Percentiles rank a stretch among this genome's conserved stretches.
These are phyloP conservation scores for Dendronephthya gigantea DNA, from an alignment of 64 coral and sea anemone genomes.

Conservation along the genomic window DNA sequence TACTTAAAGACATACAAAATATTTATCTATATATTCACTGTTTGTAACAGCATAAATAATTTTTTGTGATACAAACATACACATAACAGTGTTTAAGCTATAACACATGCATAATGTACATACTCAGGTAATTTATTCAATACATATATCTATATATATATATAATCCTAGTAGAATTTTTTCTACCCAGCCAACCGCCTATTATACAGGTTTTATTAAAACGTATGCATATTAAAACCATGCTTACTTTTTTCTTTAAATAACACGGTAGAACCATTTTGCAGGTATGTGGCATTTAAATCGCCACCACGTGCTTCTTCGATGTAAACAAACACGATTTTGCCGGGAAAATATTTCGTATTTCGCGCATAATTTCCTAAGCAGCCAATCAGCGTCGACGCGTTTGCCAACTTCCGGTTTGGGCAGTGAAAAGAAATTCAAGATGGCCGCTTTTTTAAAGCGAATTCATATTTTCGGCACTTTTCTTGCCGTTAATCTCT, in stretches of 20 bases:
- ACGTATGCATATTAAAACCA: neutral
- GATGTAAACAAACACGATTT: neutral
- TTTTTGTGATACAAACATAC: constrained; percentile 3
- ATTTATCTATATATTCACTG: neutral
- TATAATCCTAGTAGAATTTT: neutral
- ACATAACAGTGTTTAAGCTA: neutral
- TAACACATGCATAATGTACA: neutral
- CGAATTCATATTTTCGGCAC: neutral
- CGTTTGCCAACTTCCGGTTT: neutral
- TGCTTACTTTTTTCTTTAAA: neutral
- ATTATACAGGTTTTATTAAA: constrained; percentile 14
- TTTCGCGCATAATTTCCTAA: neutral
- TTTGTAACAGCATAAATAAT: neutral
- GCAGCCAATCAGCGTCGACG: neutral
- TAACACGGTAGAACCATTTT: neutral
- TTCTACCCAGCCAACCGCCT: neutral
- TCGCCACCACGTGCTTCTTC: neutral
- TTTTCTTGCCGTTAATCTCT: neutral
- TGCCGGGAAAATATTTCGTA: neutral
- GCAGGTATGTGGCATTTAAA: neutral
- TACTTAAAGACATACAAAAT: neutral
- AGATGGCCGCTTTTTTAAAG: neutral
- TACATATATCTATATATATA: no score
- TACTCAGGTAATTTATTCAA: constrained; percentile 12
- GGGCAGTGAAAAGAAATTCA: neutral